These are phyloP conservation scores for Felis chaus DNA, from an alignment of 2,113 vertebrate genomes.

Conservation along the genomic window DNA sequence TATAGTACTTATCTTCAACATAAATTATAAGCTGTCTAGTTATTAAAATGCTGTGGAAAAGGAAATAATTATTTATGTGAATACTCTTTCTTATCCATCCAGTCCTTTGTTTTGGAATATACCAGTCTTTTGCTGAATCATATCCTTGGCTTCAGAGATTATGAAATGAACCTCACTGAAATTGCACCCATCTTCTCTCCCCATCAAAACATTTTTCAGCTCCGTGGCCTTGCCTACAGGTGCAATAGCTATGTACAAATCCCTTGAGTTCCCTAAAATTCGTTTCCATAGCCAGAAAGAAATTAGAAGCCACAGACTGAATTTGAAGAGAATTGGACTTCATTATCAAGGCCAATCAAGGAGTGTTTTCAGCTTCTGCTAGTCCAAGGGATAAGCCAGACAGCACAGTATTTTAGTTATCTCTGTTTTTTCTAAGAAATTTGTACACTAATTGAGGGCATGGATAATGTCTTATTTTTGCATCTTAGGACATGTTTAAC, in stretches of 20 bases:
- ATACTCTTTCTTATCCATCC: background rate
- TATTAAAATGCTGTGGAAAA: slow-evolving; percentile 47
- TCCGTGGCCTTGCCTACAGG: background rate
- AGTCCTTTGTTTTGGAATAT: background rate
- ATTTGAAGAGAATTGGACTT: slow-evolving; percentile 28
- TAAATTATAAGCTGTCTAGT: slow-evolving; percentile 41
- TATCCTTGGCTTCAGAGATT: background rate
- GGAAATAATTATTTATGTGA: slow-evolving; percentile 50
- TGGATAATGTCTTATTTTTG: background rate
- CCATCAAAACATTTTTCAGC: background rate
- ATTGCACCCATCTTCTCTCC: background rate
- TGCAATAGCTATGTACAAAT: background rate
- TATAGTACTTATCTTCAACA: background rate
- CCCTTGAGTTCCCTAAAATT: background rate
- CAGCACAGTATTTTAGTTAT: background rate
- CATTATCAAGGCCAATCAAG: background rate
- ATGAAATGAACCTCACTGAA: background rate
- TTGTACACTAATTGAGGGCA: background rate
- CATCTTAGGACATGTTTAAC: background rate
- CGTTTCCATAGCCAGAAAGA: background rate
- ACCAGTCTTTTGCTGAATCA: background rate
- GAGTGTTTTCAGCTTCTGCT: slow-evolving; percentile 12
- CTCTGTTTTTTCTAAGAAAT: background rate
- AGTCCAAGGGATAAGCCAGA: background rate
- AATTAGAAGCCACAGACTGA: slow-evolving; percentile 9